Conservation (phyloP, 2,888 invertebrate genomes). For the Synanthedon myopaeformis region DNA sequence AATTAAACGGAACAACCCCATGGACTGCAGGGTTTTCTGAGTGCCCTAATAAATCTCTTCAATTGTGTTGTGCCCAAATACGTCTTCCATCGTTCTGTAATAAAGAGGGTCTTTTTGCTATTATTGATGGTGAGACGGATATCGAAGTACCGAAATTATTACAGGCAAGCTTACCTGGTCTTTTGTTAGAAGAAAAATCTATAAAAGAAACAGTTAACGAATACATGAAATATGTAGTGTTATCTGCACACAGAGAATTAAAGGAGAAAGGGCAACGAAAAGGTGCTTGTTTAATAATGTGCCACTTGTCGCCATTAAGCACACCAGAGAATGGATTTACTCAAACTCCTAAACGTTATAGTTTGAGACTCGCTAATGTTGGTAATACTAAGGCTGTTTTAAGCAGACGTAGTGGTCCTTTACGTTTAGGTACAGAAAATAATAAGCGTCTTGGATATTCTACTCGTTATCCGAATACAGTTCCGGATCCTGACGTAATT, state of each 20-base stretch:
- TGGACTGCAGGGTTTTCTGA: constrained; percentile 90
- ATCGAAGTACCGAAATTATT: constrained; percentile 77
- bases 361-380: constrained; percentile 79
- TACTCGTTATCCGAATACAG: constrained; percentile 74
- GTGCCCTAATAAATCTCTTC: constrained; percentile 79
- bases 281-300: constrained; percentile 79
- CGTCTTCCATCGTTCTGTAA: constrained; percentile 83
- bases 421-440: constrained; percentile 73
- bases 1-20: constrained; percentile 70
- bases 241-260: constrained; percentile 82
- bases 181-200: constrained; percentile 82
- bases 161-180: constrained; percentile 81
- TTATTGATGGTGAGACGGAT: constrained; percentile 84
- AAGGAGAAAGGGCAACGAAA: constrained; percentile 80
- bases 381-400: constrained; percentile 83
- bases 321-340: constrained; percentile 72
- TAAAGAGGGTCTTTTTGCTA: constrained; percentile 83
- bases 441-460: constrained; percentile 76
- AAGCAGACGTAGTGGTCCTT: constrained; percentile 75
- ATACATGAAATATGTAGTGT: constrained; percentile 86
- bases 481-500: constrained; percentile 82
- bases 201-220: constrained; percentile 84
- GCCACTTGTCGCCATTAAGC: constrained; percentile 77
- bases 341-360: constrained; percentile 73
- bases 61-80: constrained; percentile 82